A percentile compares a stretch with the other conserved stretches of the same genome.
Evolutionary conservation across 2,797 vertebrate genomes (phyloP).

Genomic region (Heterohyrax brucei): DNA sequence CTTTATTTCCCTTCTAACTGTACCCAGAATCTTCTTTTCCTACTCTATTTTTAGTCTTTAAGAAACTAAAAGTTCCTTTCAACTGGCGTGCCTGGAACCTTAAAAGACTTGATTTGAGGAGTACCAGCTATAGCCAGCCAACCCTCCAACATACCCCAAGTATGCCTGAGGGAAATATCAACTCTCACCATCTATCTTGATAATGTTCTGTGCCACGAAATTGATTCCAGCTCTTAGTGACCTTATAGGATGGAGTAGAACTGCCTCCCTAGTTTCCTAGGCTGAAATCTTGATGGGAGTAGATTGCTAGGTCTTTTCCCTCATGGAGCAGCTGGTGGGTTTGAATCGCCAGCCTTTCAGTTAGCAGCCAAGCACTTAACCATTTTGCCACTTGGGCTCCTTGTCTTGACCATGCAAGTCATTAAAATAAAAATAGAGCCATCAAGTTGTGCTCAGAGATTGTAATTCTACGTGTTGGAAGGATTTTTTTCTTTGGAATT

Average conservation of each 20-base stretch:
- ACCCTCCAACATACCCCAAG: not conserved
- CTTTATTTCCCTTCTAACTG: not conserved
- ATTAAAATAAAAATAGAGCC: slow-evolving; percentile 59
- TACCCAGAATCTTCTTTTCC: not conserved
- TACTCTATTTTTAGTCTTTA: slow-evolving; percentile 12
- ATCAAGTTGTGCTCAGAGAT: not conserved
- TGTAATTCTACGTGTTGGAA: not conserved
- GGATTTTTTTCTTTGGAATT: not conserved
- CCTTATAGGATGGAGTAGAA: not conserved
- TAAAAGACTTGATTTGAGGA: slow-evolving; percentile 47
- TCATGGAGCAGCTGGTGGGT: not conserved
- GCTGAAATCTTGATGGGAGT: not conserved
- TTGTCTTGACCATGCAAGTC: not conserved
- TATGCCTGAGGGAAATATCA: not conserved
- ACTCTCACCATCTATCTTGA: not conserved
- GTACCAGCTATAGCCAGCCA: not conserved
- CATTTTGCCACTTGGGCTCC: not conserved
- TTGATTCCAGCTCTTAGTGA: not conserved
- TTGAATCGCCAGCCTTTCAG: not conserved
- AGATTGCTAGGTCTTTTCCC: not conserved
- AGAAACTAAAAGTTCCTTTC: not conserved
- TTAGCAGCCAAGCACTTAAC: not conserved
- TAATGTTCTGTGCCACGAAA: not conserved
- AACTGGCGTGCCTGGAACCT: not conserved
- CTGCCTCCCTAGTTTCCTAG: not conserved